Conservation (phyloP, 2,888 invertebrate genomes). For the Andrena hattorfiana region DNA sequence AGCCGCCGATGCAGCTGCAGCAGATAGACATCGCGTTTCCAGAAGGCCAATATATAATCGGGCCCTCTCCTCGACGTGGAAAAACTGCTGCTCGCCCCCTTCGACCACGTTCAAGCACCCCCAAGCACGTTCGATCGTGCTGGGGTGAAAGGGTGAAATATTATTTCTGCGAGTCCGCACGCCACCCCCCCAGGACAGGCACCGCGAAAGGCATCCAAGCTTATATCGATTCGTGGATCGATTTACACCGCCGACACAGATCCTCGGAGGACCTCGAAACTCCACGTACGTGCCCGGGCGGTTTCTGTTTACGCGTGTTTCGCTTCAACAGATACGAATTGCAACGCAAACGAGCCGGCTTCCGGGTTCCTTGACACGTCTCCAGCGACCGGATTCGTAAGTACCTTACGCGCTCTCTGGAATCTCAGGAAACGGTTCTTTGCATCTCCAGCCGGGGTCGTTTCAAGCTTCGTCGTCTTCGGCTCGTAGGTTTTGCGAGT, state of each 20-base stretch:
- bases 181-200: no score
- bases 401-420: not conserved
- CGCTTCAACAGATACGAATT: not conserved
- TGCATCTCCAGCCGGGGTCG: not conserved
- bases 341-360: not conserved
- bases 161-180: not conserved
- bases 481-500: no score
- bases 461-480: not conserved
- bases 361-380: constrained; percentile 31
- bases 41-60: not conserved
- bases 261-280: not conserved
- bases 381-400: constrained; percentile 14
- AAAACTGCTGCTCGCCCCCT: not conserved
- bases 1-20: constrained; percentile 72
- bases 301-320: not conserved
- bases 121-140: not conserved
- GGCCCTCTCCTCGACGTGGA: not conserved
- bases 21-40: constrained; percentile 70
- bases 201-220: not conserved
- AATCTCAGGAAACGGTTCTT: constrained; percentile 30
- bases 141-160: not conserved
- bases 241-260: not conserved
- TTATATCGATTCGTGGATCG: not conserved
- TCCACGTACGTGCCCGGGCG: not conserved
- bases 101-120: constrained; percentile 3